Conservation (phyloP, 2,888 invertebrate genomes). For the Epirrita christyi region DNA sequence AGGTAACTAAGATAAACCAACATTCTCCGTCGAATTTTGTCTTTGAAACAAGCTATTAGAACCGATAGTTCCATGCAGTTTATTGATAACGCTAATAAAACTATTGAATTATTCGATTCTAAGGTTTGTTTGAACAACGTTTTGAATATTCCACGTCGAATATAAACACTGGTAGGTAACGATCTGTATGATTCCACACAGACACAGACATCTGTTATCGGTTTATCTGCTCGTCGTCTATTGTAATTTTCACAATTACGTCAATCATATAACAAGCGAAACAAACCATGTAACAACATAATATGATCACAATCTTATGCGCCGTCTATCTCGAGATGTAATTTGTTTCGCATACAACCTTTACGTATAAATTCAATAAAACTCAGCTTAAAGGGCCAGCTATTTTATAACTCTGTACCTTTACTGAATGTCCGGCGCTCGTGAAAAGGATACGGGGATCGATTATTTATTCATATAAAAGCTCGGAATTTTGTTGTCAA, state of each 20-base stretch:
- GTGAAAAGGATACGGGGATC: conserved; percentile 29
- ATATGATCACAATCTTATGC: conserved; percentile 32
- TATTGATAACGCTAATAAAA: conserved; percentile 8
- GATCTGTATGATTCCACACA: conserved; percentile 16
- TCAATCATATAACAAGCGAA: conserved; percentile 33
- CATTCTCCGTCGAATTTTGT: neutral
- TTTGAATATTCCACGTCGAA: conserved; percentile 10
- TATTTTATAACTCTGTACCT: conserved; percentile 32
- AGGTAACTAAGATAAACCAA: neutral
- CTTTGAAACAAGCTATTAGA: neutral
- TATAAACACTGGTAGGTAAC: conserved; percentile 17
- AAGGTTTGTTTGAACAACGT: conserved; percentile 16
- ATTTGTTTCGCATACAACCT: conserved; percentile 29
- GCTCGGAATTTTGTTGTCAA: conserved; percentile 14
- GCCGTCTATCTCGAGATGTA: conserved; percentile 17
- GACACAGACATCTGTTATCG: conserved; percentile 25
- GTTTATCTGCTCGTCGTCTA: conserved; percentile 23
- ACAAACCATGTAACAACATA: conserved; percentile 28
- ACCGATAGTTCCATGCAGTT: conserved; percentile 3
- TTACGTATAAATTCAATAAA: conserved; percentile 31
- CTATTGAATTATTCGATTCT: conserved; percentile 14
- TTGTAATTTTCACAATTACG: conserved; percentile 35
- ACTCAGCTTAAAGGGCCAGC: conserved; percentile 22
- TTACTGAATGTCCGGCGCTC: conserved; percentile 29
- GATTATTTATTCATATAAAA: conserved; percentile 37